Conservation (phyloP, 2,888 invertebrate genomes). For the Clitarchus hookeri region DNA sequence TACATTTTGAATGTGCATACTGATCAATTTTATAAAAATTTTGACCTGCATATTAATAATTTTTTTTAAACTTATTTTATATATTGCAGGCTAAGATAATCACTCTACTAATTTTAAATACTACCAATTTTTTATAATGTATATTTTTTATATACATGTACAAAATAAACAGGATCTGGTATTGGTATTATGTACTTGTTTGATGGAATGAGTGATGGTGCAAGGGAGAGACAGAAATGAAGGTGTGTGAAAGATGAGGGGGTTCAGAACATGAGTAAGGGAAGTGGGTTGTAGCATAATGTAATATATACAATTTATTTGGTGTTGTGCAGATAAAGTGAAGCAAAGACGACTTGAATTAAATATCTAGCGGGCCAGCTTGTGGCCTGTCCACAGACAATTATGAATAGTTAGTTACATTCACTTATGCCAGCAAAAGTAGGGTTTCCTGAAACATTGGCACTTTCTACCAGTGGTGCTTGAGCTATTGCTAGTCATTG, state of each 20-base stretch:
- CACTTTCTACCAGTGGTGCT: neutral
- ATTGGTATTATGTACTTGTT: neutral
- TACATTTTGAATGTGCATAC: too few species aligned
- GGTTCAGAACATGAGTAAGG: neutral
- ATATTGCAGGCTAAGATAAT: neutral
- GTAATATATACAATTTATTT: neutral
- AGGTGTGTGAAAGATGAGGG: neutral
- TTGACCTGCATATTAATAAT: neutral
- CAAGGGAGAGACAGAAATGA: conserved; percentile 14
- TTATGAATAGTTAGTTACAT: neutral
- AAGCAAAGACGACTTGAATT: neutral
- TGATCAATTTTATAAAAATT: neutral
- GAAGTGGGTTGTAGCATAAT: neutral
- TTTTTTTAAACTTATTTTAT: neutral
- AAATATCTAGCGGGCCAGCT: neutral
- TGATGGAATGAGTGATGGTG: neutral
- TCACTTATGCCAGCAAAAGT: neutral
- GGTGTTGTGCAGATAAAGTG: neutral
- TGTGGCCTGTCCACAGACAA: neutral
- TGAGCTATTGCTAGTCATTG: conserved; percentile 6
- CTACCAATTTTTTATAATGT: neutral
- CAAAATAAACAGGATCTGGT: neutral
- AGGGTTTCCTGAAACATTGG: neutral
- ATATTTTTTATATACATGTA: neutral
- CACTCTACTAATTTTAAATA: neutral